Conservation (phyloP, 2,113 vertebrate genomes). For the Pollachius pollachius region DNA sequence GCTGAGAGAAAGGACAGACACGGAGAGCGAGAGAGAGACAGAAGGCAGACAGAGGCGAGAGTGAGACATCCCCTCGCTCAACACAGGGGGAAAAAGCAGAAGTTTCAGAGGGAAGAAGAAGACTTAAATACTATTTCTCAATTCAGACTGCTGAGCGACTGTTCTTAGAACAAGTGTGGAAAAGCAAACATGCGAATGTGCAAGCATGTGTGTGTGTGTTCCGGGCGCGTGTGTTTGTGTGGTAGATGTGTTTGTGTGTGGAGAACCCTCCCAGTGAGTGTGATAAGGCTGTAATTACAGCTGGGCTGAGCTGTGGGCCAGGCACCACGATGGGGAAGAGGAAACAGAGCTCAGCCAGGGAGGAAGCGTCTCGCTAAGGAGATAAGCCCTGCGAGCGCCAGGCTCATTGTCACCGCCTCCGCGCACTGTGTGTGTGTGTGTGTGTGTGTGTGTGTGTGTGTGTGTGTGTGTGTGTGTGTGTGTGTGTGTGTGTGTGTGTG, state of each 20-base stretch:
- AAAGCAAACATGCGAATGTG: constrained; percentile 38
- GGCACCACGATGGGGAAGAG: constrained; percentile 65
- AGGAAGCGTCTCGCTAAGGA: constrained; percentile 71
- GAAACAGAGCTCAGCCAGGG: constrained; percentile 66
- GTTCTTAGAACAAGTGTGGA: constrained; percentile 42
- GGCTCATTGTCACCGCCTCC: constrained; percentile 53
- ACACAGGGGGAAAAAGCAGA: constrained; percentile 38
- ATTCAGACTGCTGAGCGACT: constrained; percentile 37
- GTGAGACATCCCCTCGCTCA: constrained; percentile 31
- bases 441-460: constrained; percentile 24
- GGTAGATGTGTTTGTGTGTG: constrained; percentile 23
- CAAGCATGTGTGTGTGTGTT: constrained; percentile 37
- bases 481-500: not conserved
- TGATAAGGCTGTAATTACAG: constrained; percentile 75
- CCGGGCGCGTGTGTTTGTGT: constrained; percentile 41
- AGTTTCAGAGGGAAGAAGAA: constrained; percentile 46
- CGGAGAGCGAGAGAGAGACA: constrained; percentile 1
- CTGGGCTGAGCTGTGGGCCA: constrained; percentile 64
- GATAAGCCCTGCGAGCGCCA: constrained; percentile 67
- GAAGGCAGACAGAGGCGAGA: constrained; percentile 16
- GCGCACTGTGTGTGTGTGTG: constrained; percentile 29
- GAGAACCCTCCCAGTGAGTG: constrained; percentile 49
- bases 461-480: constrained; percentile 15
- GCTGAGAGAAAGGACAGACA: constrained; percentile 7
- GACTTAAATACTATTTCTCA: constrained; percentile 41